A percentile compares a stretch with the other conserved stretches of the same genome.
Conservation (phyloP, 2,888 invertebrate species). For the Apodemia zela region DNA sequence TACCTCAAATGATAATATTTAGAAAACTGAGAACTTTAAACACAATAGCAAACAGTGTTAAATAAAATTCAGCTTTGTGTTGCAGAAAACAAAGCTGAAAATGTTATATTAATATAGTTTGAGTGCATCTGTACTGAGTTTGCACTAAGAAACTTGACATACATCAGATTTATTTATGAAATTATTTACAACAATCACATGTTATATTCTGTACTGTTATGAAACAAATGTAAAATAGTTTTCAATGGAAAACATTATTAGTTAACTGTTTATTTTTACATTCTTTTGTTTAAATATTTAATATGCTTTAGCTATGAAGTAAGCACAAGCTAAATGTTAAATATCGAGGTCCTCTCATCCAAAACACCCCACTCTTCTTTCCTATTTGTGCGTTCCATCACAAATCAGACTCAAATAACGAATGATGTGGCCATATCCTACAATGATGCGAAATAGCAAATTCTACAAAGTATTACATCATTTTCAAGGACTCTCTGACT, state of each 20-base stretch:
- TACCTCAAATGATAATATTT: constrained; percentile 3
- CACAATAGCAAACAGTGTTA: not conserved
- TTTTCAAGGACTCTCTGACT: too few species aligned
- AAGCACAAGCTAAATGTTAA: too few species aligned
- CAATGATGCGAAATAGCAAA: too few species aligned
- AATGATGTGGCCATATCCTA: too few species aligned
- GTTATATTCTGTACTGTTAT: not conserved
- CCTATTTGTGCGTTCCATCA: too few species aligned
- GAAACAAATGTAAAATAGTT: not conserved
- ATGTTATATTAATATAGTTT: constrained; percentile 16
- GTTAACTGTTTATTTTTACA: not conserved
- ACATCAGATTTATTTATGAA: constrained; percentile 17
- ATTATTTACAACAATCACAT: constrained; percentile 13
- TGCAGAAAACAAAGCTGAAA: constrained; percentile 4
- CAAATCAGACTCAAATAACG: too few species aligned
- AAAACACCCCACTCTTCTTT: too few species aligned
- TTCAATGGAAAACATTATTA: not conserved
- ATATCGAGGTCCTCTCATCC: too few species aligned
- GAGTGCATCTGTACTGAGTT: constrained; percentile 46
- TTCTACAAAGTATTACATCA: too few species aligned
- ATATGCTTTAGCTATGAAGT: too few species aligned
- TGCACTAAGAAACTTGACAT: constrained; percentile 45
- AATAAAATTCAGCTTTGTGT: constrained; percentile 22
- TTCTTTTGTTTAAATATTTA: too few species aligned
- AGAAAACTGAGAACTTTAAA: not conserved